Evolutionary conservation across 2,888 invertebrate species (phyloP).

Genomic region (Microchrysa polita): DNA sequence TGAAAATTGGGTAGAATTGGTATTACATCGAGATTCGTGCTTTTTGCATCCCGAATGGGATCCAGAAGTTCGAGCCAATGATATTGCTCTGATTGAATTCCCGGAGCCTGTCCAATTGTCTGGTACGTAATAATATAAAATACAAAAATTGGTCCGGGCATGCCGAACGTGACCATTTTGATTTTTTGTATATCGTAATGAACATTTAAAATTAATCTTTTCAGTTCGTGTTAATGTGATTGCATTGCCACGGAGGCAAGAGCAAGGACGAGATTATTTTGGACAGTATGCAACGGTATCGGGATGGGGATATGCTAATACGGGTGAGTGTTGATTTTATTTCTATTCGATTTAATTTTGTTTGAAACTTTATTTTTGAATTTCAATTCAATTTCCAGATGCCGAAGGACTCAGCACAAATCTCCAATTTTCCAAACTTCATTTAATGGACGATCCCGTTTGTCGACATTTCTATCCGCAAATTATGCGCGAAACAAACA

Average conservation of each 20-base stretch:
- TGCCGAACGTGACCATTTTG: background rate
- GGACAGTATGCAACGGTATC: background rate
- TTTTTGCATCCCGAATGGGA: conserved; percentile 52
- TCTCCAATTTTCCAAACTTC: background rate
- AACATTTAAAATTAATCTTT: background rate
- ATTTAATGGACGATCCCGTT: background rate
- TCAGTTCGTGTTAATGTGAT: background rate
- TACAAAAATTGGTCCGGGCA: no score
- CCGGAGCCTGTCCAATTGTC: conserved; percentile 44
- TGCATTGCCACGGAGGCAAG: background rate
- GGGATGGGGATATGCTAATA: conserved; percentile 19
- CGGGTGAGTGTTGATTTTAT: conserved; percentile 15
- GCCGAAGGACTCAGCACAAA: background rate
- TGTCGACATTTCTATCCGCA: conserved; percentile 27
- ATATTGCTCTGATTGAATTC: conserved; percentile 57
- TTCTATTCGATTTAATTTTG: no score
- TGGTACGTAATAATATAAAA: conserved; percentile 50
- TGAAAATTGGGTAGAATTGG: conserved; percentile 24
- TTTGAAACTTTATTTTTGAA: no score
- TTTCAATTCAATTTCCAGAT: conserved; percentile 20
- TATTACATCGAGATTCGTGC: conserved; percentile 31
- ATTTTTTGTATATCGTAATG: background rate
- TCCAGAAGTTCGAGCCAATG: conserved; percentile 53
- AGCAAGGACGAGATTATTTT: background rate
- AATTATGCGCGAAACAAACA: conserved; percentile 50